These are phyloP conservation scores for Troides oblongomaculatus DNA, from an alignment of 2,888 invertebrate species.

Conservation along the genomic window DNA sequence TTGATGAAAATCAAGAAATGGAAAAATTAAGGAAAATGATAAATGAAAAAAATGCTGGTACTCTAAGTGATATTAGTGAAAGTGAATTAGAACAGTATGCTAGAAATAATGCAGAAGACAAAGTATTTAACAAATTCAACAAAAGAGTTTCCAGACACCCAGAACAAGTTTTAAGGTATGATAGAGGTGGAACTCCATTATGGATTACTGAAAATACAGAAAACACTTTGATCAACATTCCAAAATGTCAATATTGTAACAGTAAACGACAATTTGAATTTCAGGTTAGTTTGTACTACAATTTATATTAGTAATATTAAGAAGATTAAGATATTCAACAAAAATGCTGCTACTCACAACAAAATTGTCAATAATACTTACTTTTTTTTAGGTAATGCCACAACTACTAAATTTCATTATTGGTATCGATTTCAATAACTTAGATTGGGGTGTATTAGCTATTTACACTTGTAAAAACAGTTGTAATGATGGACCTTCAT, in stretches of 20 bases:
- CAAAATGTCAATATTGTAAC: constrained; percentile 87
- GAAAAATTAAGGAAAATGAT: constrained; percentile 72
- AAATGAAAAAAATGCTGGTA: constrained; percentile 81
- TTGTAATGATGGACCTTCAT: constrained; percentile 84
- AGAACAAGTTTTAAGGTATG: constrained; percentile 90
- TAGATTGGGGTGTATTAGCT: constrained; percentile 95
- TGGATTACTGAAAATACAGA: constrained; percentile 85
- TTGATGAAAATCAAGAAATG: constrained; percentile 74
- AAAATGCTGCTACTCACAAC: neutral
- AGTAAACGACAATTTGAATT: constrained; percentile 92
- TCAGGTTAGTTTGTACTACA: constrained; percentile 77
- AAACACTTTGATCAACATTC: constrained; percentile 77
- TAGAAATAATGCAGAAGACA: constrained; percentile 82
- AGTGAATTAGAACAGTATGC: constrained; percentile 86
- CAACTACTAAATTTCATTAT: constrained; percentile 87
- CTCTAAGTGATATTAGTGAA: constrained; percentile 82
- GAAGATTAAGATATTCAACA: neutral
- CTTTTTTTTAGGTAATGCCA: constrained; percentile 85
- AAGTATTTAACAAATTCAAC: constrained; percentile 88
- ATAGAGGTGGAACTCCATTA: constrained; percentile 88
- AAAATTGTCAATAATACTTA: neutral
- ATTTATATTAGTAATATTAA: neutral
- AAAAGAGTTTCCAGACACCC: constrained; percentile 85
- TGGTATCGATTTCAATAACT: constrained; percentile 78
- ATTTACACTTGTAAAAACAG: constrained; percentile 92